Base-by-base conservation (phyloP, 2,888 invertebrate species). In the Aphidoletes aphidimyza region DNA sequence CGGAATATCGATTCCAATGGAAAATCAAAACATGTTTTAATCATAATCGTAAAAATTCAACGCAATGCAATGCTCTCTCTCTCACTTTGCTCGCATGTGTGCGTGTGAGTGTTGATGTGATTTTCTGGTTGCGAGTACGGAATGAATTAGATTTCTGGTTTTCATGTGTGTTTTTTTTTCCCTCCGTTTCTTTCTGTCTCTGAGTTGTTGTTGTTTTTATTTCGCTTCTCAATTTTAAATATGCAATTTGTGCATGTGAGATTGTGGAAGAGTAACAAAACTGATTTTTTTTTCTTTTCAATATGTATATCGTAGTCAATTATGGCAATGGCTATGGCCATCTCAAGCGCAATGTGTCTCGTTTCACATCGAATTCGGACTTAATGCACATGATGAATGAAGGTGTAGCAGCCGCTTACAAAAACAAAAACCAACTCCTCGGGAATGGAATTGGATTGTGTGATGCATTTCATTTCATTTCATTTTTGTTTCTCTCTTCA, bases 21-120 rank as follows among this genome's bases (percentile, higher is more conserved):
- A 69, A 69, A 69, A 54, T 54, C 26, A 69, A 69, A 69, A 69
- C 69, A 69, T 14, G 69, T 69, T 69, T 69, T 69, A 30, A 69
- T 69, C 69, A 69, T 69, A 69, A 69, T 69, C 69, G 26, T 69
- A 69, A 69, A 69, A 69, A 69, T 30, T 69, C 69, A 69, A 69
- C 69, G 34, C 69, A 69, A 26, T 14, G 69, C 34, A 69, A 30
- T 69, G 54, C 14, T 54, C 22, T n/a, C 22, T 22, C 14, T 26
- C 14, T 54, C 22, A 17, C 17, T 2, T 47, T 2, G n/a, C 9
- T 69, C 30, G 5, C 69, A 30, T 14, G 6, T 39, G 5, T 5
- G 5, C 39, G 39, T 8, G 39, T 39, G 39, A 39, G 39, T 11
- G 11, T 39, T 39, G 39, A 47, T 47, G 14, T 30, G 14, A 1